Conservation (phyloP, 2,888 invertebrate species). For the Syritta pipiens region DNA sequence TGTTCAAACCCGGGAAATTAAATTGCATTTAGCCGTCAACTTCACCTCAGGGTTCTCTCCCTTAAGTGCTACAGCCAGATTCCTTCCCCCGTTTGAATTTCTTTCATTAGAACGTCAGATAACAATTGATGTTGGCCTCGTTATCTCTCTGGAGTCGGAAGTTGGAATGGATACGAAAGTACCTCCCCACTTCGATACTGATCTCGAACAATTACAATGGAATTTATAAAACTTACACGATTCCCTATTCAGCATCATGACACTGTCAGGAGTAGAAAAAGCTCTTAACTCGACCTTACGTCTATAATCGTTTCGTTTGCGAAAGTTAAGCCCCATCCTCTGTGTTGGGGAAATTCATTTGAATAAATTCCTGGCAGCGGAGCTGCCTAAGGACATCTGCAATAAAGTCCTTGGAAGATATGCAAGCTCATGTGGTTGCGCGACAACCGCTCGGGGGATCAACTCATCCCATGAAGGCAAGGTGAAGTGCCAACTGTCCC, state of each 20-base stretch:
- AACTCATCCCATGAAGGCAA: neutral
- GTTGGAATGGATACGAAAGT: no score
- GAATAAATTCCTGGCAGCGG: constrained; percentile 20
- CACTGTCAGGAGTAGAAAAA: no score
- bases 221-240: constrained; percentile 27
- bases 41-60: neutral
- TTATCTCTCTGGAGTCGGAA: neutral
- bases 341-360: constrained; percentile 39
- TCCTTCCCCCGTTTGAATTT: neutral
- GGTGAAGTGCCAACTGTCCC: constrained; percentile 50
- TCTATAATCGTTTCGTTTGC: neutral
- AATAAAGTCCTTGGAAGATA: constrained; percentile 31
- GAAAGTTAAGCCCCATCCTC: neutral
- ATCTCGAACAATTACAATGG: constrained; percentile 29
- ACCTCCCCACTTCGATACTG: constrained; percentile 3
- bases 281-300: no score
- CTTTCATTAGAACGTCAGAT: neutral
- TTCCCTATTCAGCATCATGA: neutral
- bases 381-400: constrained; percentile 46
- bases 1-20: neutral
- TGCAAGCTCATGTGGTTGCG: neutral
- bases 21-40: neutral
- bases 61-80: neutral
- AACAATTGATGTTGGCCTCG: neutral
- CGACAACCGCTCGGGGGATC: neutral